These are phyloP conservation scores for Drosophila subobscura DNA, from an alignment of 1,140 invertebrate genomes.

Conservation along the genomic window DNA sequence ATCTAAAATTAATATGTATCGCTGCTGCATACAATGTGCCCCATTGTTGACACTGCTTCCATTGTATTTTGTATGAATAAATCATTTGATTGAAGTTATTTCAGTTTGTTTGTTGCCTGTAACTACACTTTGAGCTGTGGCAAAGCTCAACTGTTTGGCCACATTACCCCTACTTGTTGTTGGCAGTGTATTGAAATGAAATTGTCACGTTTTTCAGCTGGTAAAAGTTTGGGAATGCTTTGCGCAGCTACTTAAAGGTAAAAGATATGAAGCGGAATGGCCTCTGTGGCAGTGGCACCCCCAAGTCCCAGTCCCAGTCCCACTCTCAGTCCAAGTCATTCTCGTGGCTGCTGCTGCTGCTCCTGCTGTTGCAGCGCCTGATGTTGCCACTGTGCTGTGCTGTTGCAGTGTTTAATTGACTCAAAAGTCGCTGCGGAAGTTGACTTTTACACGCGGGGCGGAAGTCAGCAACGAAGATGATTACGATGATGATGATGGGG, in stretches of 20 bases:
- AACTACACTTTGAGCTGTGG: neutral
- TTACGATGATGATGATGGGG: constrained; percentile 41
- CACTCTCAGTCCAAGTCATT: neutral
- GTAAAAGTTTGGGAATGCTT: constrained; percentile 7
- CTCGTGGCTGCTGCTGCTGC: constrained; percentile 14
- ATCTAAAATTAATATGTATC: too few species aligned
- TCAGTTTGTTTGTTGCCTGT: neutral
- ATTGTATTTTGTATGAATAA: too few species aligned
- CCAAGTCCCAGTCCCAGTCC: neutral
- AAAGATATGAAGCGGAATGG: constrained; percentile 10
- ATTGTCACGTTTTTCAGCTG: constrained; percentile 15
- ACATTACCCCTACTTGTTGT: neutral
- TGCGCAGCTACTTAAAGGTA: constrained; percentile 10
- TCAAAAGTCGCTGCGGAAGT: constrained; percentile 71
- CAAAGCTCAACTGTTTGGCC: constrained; percentile 1
- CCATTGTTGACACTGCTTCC: too few species aligned
- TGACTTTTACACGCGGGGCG: constrained; percentile 64
- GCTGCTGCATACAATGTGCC: too few species aligned
- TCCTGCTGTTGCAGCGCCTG: constrained; percentile 17
- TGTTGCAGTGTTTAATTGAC: constrained; percentile 64
- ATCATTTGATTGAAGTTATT: too few species aligned
- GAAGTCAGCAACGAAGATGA: constrained; percentile 49
- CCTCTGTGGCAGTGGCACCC: neutral
- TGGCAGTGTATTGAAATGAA: constrained; percentile 16
- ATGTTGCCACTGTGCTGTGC: constrained; percentile 17